Conservation (phyloP, 2,113 vertebrate species). For the Arenaria interpres region DNA sequence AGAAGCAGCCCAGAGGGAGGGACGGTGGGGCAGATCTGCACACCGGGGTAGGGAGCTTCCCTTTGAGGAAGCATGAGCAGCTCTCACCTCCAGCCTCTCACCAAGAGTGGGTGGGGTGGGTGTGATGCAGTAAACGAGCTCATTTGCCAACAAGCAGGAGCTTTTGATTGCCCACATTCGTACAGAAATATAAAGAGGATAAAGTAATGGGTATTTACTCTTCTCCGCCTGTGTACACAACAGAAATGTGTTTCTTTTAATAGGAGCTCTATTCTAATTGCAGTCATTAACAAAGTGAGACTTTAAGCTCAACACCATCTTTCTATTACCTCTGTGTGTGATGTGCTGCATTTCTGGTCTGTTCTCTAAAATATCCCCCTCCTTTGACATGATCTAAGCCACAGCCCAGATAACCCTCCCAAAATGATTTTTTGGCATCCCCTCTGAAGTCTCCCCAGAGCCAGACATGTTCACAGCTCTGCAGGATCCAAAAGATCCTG, state of each 20-base stretch:
- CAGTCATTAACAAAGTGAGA: neutral
- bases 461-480: neutral
- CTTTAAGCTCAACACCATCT: neutral
- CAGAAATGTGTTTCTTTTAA: slow-evolving; percentile 22
- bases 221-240: slow-evolving; percentile 25
- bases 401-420: accelerated
- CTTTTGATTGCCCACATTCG: neutral
- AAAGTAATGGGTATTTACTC: slow-evolving; percentile 65
- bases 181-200: slow-evolving; percentile 10
- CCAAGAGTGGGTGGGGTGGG: neutral
- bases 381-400: neutral
- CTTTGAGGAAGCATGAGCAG: neutral
- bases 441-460: neutral
- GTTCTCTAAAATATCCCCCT: neutral
- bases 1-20: neutral
- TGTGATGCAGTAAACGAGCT: neutral
- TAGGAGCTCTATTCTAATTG: slow-evolving; percentile 35
- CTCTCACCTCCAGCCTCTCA: neutral
- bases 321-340: neutral
- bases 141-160: neutral
- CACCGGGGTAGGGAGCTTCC: accelerated
- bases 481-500: neutral
- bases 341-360: neutral
- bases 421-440: neutral
- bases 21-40: neutral